Conservation (phyloP, 2,888 invertebrate genomes). For the Volucella inanis region DNA sequence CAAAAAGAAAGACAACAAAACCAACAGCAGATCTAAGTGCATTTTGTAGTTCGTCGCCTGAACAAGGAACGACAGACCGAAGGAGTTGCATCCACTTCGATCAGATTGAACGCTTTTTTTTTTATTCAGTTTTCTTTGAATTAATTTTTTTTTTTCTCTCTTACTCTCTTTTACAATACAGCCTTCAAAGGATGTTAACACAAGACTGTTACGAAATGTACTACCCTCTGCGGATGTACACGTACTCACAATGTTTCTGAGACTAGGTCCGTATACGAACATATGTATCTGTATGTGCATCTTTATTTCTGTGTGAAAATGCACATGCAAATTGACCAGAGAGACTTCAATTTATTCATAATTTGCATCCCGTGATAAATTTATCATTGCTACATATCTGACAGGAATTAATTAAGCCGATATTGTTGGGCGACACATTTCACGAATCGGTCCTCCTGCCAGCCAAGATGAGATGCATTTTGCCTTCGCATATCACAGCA, state of each 20-base stretch:
- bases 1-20: constrained; percentile 1
- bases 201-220: constrained; percentile 23
- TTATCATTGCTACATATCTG: constrained; percentile 75
- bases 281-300: not conserved
- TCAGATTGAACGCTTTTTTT: constrained; percentile 60
- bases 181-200: constrained; percentile 56
- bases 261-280: too few species aligned
- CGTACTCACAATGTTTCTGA: not conserved
- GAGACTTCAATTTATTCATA: constrained; percentile 75
- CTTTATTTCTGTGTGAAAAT: constrained; percentile 18
- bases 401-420: constrained; percentile 76
- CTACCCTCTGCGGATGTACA: not conserved
- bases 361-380: constrained; percentile 76
- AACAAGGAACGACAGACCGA: constrained; percentile 35
- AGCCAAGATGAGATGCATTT: not conserved
- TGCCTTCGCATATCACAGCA: not conserved
- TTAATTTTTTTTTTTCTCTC: not conserved
- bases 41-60: constrained; percentile 69
- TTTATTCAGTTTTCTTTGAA: not conserved
- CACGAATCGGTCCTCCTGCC: constrained; percentile 62
- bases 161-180: constrained; percentile 8
- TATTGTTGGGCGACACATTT: constrained; percentile 76
- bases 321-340: constrained; percentile 71
- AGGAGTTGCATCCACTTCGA: constrained; percentile 63
- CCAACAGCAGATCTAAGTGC: constrained; percentile 65